Base-by-base conservation (phyloP, 1,140 invertebrate genomes). In the Diabrotica virgifera region DNA sequence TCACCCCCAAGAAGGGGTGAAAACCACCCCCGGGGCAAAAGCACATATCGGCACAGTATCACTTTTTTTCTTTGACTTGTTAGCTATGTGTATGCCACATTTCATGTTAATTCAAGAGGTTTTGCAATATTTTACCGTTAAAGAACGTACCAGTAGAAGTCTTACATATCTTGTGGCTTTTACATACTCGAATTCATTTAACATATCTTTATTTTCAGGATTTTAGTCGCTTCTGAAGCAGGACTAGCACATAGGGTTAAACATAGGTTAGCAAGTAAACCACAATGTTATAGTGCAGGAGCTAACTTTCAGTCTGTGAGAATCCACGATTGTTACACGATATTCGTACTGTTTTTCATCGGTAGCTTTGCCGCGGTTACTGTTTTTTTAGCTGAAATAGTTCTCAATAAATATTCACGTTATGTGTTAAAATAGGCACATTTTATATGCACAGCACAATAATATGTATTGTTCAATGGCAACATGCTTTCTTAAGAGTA, bases 231-330 rank as follows among this genome's bases (percentile, higher is more conserved):
- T 10, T 54, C 67, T 38, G 72, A 75, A 67, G 59, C 57, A 61
- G 74, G 74, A 9, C 52, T 75, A 38, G 36, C 65, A 9, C 57
- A 58, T 14, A 52, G 72, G 62, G 65, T 68, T n/a, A 70, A 69
- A 59, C 56, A 64, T n/a, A 50, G 72, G 37, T 51, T 68, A 14
- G 70, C 70, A 38, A 66, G 57, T 24, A 70, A 67, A 66, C 72
- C 72, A 2, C 63, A 63, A 35, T 75, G 74, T 57, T 70, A 67
- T 55, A 64, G 55, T 14, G 50, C 71, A 58, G 67, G 58, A 5
- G 70, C 64, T 8, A 72, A 62, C 40, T 74, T 75, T 60, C 70
- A 74, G 13, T 67, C 65, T 38, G 68, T 75, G n/a, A 66, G 74
- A 51, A 64, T 75, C 50, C 67, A 67, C 35, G 74, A 75, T 63